Base-by-base conservation (phyloP, 37 sponge, comb jelly and placozoan species). In the Spongilla lacustris region DNA sequence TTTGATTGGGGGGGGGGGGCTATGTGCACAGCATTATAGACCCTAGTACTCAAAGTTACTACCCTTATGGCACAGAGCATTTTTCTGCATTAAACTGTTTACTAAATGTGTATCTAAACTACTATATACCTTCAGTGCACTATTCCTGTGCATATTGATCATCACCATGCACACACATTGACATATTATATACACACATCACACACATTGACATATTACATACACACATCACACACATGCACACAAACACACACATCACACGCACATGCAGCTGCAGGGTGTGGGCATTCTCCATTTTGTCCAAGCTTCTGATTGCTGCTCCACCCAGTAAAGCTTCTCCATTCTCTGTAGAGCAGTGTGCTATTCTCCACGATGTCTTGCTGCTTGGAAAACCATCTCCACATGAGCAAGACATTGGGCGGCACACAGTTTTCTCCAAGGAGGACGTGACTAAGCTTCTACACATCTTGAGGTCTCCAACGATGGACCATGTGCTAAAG, bases 361-460 rank as follows among this genome's bases (percentile, higher is more conserved):
- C n/a, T 2, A 23, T 79, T 21, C 78, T 89, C 10, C 89, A 89
- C 50, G 84, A 89, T 50, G 2, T 89, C 17, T 67, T 89, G 10
- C 12, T 71, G 6, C 32, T 33, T 38, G 78, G 67, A 27, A 89
- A 11, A 28, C 75, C 29, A 28, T 75, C 84, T n/a, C 50, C 67
- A n/a, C 32, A n/a, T 25, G 84, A 84, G 36, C 84, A 84, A 38
- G 34, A 76, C 26, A 36, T 76, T 34, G 77, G 48, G 23, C 26
- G 8, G 12, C 36, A 36, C 35, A 35, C 37, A 22, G 77, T 36
- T 0, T 58, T 58, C 58, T 19, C 19, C 58, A 58, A 35, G 14
- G 89, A 86, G n/a, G 87, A 86, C 67, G 81, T 95, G 21, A 12
- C 48, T 24, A 83, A 91, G 69, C 75, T 95, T 75, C 66, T 86